These are phyloP conservation scores for Diachasma alloeum DNA, from an alignment of 1,140 invertebrate species.

Conservation along the genomic window DNA sequence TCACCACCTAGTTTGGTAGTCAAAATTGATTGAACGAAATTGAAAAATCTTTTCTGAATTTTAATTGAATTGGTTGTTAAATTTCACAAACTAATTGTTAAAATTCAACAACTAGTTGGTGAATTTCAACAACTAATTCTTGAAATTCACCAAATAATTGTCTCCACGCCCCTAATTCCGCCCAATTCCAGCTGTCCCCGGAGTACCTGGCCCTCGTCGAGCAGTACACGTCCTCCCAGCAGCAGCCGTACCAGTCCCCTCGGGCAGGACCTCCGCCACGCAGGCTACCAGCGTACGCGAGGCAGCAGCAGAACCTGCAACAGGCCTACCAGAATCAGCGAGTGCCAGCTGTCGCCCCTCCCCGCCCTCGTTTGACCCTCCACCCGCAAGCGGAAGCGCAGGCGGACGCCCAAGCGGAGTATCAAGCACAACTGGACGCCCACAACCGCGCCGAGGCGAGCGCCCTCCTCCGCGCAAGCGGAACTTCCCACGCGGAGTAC, in stretches of 20 bases:
- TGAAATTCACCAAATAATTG: no score
- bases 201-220: constrained; percentile 56
- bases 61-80: no score
- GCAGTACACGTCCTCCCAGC: constrained; percentile 52
- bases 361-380: constrained; percentile 49
- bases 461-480: constrained; percentile 42
- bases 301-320: constrained; percentile 57
- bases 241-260: constrained; percentile 31
- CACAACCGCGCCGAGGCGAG: constrained; percentile 42
- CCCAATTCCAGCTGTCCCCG: constrained; percentile 52
- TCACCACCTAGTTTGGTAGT: no score
- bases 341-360: constrained; percentile 51
- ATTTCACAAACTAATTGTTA: no score
- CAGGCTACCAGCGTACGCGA: constrained; percentile 50
- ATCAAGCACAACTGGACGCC: constrained; percentile 48
- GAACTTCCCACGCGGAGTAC: constrained; percentile 39
- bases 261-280: constrained; percentile 38
- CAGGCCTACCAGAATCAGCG: constrained; percentile 57
- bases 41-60: no score
- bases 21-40: no score
- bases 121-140: no score
- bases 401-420: constrained; percentile 46
- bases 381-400: constrained; percentile 54
- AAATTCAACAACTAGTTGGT: no score
- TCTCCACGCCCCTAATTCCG: no score